phyloP scores from a whole-genome alignment of 2,113 vertebrate genomes.

The Anhinga anhinga region DNA sequence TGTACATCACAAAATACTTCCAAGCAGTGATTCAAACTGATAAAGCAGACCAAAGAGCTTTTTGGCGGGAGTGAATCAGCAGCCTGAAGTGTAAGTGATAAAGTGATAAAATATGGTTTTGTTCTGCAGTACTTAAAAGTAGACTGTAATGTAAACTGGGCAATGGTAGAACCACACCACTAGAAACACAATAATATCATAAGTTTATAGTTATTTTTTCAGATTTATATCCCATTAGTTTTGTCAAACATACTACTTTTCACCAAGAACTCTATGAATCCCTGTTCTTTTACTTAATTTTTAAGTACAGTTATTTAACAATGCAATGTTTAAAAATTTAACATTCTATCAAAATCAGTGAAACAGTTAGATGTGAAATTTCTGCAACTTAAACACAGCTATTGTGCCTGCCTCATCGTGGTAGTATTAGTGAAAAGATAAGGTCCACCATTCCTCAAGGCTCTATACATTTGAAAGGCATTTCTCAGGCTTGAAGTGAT shows the following conservation, averaged over 20 bases:
- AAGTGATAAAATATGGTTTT: background rate
- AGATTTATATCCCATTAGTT: background rate
- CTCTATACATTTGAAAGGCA: background rate
- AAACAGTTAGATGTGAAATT: background rate
- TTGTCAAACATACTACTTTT: background rate
- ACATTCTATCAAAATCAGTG: background rate
- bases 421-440: background rate
- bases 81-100: background rate
- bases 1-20: background rate
- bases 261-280: accelerated
- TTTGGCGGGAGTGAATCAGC: background rate
- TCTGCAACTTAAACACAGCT: background rate
- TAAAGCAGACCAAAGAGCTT: background rate
- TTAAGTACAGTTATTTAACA: background rate
- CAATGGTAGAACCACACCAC: background rate
- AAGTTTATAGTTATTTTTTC: background rate
- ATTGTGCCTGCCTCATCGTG: background rate
- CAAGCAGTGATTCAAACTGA: background rate
- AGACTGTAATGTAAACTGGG: background rate
- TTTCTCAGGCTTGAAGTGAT: background rate
- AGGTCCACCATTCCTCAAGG: background rate
- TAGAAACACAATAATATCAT: background rate
- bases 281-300: background rate
- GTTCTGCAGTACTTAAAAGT: background rate
- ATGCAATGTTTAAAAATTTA: background rate